Evolutionary conservation across 1,140 invertebrate genomes (phyloP).

Genomic region (Aporrectodea caliginosa): DNA sequence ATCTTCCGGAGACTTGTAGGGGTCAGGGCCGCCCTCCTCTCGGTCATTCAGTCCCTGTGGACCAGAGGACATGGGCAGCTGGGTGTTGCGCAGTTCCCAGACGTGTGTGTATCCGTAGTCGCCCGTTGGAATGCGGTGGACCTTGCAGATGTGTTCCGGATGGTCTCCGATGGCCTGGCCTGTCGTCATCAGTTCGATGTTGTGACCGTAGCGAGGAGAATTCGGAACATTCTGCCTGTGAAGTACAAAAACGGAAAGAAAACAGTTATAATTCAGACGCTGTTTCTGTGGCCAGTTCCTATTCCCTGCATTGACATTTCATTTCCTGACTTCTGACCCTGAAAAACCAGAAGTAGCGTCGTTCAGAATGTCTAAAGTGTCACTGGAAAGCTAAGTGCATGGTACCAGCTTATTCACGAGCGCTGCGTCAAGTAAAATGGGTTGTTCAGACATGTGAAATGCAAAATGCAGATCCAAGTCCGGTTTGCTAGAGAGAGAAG

Average conservation of each 20-base stretch:
- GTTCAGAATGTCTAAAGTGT: too few relatives aligned
- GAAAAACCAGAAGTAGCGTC: too few relatives aligned
- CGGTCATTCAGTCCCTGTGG: not conserved
- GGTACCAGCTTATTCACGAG: too few relatives aligned
- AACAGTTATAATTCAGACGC: not conserved
- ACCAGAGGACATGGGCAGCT: not conserved
- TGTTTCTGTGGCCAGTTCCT: too few relatives aligned
- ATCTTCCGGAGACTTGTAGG: not conserved
- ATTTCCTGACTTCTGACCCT: too few relatives aligned
- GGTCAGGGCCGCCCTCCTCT: not conserved
- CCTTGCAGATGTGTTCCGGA: constrained; percentile 14
- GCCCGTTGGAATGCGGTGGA: constrained; percentile 16
- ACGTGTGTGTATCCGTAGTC: constrained; percentile 26
- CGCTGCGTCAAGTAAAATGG: too few relatives aligned
- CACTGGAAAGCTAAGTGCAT: too few relatives aligned
- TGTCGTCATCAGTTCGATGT: not conserved
- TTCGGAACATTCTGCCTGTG: not conserved
- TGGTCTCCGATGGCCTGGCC: not conserved
- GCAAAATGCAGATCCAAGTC: too few relatives aligned
- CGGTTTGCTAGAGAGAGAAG: too few relatives aligned
- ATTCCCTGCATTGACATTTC: too few relatives aligned
- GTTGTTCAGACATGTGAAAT: too few relatives aligned
- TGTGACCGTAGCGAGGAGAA: not conserved
- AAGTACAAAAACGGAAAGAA: not conserved
- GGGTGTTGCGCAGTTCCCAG: constrained; percentile 23